Conservation (phyloP, 2,113 vertebrate genomes). For the Gobius niger region DNA sequence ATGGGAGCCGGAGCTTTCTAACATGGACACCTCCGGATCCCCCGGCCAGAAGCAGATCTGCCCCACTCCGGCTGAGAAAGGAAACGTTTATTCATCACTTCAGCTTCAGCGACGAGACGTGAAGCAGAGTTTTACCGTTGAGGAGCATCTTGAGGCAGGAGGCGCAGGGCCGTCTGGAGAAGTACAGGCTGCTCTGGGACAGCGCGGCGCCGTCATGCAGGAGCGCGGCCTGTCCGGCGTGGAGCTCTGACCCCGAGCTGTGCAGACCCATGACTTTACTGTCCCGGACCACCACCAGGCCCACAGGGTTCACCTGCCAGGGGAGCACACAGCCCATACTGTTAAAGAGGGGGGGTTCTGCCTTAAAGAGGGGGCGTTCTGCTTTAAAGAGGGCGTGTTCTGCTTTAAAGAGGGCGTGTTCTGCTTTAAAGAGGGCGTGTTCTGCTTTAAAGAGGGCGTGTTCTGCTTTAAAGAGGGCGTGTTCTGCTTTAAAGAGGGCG, state of each 20-base stretch:
- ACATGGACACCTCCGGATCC: constrained; percentile 91
- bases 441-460: too few species aligned
- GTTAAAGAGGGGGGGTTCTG: too few species aligned
- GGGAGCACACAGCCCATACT: too few species aligned
- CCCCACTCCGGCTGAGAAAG: constrained; percentile 85
- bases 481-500: too few species aligned
- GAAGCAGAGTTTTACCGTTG: constrained; percentile 93
- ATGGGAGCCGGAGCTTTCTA: constrained; percentile 18
- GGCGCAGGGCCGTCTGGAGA: constrained; percentile 94
- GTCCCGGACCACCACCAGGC: constrained; percentile 90
- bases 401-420: too few species aligned
- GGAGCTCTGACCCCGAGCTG: constrained; percentile 87
- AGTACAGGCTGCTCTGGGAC: constrained; percentile 89
- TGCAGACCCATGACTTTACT: constrained; percentile 88
- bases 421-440: too few species aligned
- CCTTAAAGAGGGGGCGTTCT: too few species aligned
- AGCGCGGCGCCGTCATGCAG: constrained; percentile 85
- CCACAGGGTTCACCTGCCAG: constrained; percentile 84
- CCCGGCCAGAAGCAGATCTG: constrained; percentile 95
- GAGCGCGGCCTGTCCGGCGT: constrained; percentile 93
- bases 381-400: too few species aligned
- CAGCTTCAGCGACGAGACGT: too few species aligned
- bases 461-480: too few species aligned
- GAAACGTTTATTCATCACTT: constrained; percentile 14
- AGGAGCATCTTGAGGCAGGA: constrained; percentile 97